A percentile compares a stretch with the other conserved stretches of the same genome.
These are phyloP conservation scores for Rhagium mordax DNA, from an alignment of 2,888 invertebrate species.

Conservation along the genomic window DNA sequence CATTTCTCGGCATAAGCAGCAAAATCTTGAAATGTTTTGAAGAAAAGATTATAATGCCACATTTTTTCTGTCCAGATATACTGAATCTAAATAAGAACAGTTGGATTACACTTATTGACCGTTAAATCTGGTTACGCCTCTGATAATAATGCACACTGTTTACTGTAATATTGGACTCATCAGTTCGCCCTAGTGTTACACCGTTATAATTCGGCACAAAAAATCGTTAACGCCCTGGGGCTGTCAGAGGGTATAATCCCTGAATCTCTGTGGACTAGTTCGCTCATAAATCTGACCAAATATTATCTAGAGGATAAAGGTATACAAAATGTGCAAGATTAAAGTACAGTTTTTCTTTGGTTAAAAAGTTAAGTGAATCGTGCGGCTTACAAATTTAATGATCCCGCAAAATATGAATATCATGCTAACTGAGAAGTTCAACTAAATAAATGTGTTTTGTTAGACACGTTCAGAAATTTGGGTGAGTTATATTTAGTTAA, in stretches of 20 bases:
- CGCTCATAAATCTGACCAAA: constrained; percentile 4
- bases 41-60: no score
- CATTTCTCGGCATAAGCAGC: no score
- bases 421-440: neutral
- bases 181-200: neutral
- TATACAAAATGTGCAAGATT: neutral
- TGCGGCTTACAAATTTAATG: neutral
- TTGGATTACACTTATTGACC: no score
- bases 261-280: constrained; percentile 1
- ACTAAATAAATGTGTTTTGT: neutral
- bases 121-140: neutral
- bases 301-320: neutral
- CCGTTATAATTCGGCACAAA: constrained; percentile 5
- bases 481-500: no score
- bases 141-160: neutral
- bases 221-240: constrained; percentile 1
- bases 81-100: no score
- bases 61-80: no score
- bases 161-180: neutral
- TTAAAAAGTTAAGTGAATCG: neutral
- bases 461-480: no score
- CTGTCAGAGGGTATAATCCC: constrained; percentile 4
- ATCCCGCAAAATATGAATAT: neutral
- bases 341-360: neutral
- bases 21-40: no score